Conservation (phyloP, 2,113 vertebrate species). For the Chionomys nivalis region DNA sequence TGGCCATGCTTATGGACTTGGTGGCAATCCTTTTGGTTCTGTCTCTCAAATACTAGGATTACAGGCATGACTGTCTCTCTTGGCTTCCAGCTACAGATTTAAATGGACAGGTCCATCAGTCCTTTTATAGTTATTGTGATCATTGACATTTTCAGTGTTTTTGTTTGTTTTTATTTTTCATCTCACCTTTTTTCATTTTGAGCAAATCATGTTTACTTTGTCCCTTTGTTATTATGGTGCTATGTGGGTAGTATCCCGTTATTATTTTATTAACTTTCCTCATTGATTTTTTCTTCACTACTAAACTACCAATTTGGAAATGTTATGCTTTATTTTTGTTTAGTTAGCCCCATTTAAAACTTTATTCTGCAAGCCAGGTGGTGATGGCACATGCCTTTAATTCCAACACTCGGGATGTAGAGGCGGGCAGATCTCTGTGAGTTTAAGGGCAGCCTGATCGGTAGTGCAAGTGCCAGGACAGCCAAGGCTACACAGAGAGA, state of each 20-base stretch:
- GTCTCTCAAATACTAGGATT: neutral
- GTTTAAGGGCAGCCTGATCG: neutral
- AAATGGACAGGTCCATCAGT: neutral
- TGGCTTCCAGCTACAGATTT: neutral
- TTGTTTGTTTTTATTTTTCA: neutral
- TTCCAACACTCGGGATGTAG: neutral
- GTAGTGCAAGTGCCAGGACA: neutral
- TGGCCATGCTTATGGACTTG: neutral
- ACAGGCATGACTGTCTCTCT: neutral
- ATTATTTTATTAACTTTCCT: neutral
- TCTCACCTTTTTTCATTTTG: too few relatives aligned
- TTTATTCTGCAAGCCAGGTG: neutral
- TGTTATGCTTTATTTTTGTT: constrained; percentile 10
- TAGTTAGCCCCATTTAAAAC: neutral
- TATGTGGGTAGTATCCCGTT: neutral
- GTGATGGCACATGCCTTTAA: neutral
- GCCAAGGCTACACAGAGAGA: neutral
- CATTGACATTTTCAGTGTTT: neutral
- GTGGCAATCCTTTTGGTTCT: neutral
- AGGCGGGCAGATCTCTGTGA: neutral
- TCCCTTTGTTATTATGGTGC: neutral
- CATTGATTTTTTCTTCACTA: neutral
- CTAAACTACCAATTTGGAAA: neutral
- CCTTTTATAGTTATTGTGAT: neutral
- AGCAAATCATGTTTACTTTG: neutral